Percentiles rank a stretch among this genome's conserved stretches.
Conservation (phyloP, 2,113 vertebrate species). For the Sardina pilchardus region DNA sequence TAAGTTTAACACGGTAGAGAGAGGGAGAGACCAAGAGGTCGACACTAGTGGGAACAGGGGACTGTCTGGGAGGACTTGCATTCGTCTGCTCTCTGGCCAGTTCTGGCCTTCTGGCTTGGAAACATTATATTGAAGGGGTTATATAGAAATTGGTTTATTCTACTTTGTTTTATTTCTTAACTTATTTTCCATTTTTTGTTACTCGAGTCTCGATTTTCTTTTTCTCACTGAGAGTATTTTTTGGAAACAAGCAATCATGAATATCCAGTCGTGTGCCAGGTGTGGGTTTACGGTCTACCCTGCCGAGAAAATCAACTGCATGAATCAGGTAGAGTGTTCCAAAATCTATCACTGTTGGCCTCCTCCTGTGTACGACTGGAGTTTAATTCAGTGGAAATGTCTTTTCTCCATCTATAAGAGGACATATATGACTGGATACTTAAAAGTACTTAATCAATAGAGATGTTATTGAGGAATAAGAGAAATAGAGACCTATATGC, state of each 20-base stretch:
- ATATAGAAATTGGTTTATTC: not conserved
- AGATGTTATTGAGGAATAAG: not conserved
- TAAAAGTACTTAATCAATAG: not conserved
- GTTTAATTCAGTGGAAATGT: not conserved
- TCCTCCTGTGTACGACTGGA: not conserved
- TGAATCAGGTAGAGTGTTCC: slow-evolving; percentile 83
- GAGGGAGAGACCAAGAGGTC: slow-evolving; percentile 42
- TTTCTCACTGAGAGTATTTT: slow-evolving; percentile 33
- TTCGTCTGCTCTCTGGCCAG: slow-evolving; percentile 9
- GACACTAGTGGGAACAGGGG: slow-evolving; percentile 35
- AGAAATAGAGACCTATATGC: not conserved
- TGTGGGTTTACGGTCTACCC: slow-evolving; percentile 94
- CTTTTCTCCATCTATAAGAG: not conserved
- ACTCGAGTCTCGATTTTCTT: not conserved
- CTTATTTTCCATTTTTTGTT: not conserved
- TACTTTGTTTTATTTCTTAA: slow-evolving; percentile 13
- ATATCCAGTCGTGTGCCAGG: slow-evolving; percentile 83
- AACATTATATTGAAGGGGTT: not conserved
- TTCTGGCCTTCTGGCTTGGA: not conserved
- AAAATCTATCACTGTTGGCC: not conserved
- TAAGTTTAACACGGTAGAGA: slow-evolving; percentile 65
- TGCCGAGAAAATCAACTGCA: slow-evolving; percentile 97
- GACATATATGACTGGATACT: not conserved
- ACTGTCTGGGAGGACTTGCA: slow-evolving; percentile 48
- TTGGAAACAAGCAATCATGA: slow-evolving; percentile 49